phyloP scores from a whole-genome alignment of 2,113 vertebrate species.

The Alligator mississippiensis region DNA sequence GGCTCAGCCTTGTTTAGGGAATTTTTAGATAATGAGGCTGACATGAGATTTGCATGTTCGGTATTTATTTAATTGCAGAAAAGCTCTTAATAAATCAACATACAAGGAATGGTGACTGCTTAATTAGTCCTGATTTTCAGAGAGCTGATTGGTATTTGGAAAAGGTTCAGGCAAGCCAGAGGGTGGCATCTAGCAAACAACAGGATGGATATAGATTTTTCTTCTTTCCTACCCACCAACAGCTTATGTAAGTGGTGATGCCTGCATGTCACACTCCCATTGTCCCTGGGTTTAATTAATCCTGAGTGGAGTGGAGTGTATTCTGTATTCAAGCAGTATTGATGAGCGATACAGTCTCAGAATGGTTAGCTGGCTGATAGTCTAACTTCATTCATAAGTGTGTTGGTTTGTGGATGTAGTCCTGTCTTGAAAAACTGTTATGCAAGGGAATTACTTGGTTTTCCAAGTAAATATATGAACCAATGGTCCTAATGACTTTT shows the following conservation, averaged over 20 bases:
- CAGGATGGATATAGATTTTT: no score
- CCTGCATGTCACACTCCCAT: neutral
- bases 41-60: neutral
- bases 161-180: neutral
- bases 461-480: neutral
- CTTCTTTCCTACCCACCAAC: neutral
- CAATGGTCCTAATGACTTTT: neutral
- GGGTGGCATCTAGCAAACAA: neutral
- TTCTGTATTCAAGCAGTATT: neutral
- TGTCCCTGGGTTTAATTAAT: neutral
- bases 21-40: neutral
- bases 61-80: neutral
- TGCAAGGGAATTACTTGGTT: neutral
- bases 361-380: neutral
- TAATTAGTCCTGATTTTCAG: neutral
- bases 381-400: neutral
- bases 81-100: no score
- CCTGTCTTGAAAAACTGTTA: neutral
- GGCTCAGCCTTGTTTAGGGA: neutral
- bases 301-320: fast-evolving
- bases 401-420: neutral
- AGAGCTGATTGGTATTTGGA: no score
- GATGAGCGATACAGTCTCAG: neutral
- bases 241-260: neutral
- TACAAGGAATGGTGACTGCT: neutral